These are phyloP conservation scores for Cuniculus paca DNA, from an alignment of 2,797 vertebrate genomes.

Conservation along the genomic window DNA sequence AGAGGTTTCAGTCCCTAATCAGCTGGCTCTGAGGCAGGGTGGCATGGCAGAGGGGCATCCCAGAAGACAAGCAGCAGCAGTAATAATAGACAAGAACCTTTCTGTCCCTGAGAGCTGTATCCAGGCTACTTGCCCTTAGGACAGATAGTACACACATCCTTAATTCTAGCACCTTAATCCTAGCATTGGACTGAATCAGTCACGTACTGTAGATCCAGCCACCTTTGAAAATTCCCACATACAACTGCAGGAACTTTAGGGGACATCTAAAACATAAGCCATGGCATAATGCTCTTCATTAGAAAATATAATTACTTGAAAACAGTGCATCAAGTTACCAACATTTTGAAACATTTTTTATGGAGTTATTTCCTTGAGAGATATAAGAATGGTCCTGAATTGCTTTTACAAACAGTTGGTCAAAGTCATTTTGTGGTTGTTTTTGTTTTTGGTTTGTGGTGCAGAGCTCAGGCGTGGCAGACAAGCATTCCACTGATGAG, in stretches of 20 bases:
- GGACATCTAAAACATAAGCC: not conserved
- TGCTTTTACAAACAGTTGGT: not conserved
- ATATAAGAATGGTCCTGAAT: not conserved
- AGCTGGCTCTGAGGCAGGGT: too few relatives aligned
- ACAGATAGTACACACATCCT: too few relatives aligned
- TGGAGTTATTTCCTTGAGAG: too few relatives aligned
- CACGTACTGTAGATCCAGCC: not conserved
- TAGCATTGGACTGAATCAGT: not conserved
- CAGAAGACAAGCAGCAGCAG: not conserved
- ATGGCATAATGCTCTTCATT: not conserved
- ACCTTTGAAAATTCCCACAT: not conserved
- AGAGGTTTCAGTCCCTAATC: not conserved
- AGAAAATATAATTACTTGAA: not conserved
- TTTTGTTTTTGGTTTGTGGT: not conserved
- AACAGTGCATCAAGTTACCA: not conserved
- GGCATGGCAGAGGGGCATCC: not conserved
- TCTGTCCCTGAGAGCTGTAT: not conserved
- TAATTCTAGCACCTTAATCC: not conserved
- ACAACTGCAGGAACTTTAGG: too few relatives aligned
- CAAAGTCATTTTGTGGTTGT: not conserved
- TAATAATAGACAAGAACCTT: not conserved
- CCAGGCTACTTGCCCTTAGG: accelerated
- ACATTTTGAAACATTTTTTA: not conserved
- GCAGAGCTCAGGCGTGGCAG: not conserved
- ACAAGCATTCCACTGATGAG: not conserved